Evolutionary conservation across 2,797 vertebrate genomes (phyloP).

Genomic region (Bryconaethiops microstoma): DNA sequence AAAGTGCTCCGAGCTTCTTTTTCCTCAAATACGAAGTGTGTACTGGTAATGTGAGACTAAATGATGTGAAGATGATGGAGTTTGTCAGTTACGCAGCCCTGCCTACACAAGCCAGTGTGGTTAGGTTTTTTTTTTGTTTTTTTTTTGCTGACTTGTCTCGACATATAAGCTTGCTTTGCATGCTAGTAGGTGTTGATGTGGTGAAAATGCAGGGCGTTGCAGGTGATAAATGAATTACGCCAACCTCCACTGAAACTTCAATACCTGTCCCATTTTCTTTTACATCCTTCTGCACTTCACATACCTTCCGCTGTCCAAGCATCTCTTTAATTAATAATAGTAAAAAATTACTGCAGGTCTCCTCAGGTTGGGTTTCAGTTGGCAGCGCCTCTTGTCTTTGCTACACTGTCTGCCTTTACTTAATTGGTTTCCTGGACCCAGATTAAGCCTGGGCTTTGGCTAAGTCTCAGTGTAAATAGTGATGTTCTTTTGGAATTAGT

Average conservation of each 20-base stretch:
- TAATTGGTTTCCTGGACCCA: slow-evolving; percentile 5
- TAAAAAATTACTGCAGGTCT: not conserved
- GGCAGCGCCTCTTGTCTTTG: not conserved
- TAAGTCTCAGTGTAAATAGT: slow-evolving; percentile 8
- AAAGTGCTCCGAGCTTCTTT: slow-evolving; percentile 26
- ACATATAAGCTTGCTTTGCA: slow-evolving; percentile 17
- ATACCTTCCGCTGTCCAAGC: not conserved
- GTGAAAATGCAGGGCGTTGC: not conserved
- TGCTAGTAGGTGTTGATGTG: not conserved
- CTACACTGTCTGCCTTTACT: slow-evolving; percentile 8
- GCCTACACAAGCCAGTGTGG: not conserved
- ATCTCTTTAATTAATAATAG: slow-evolving; percentile 10
- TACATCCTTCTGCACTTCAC: too few relatives aligned
- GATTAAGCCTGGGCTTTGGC: slow-evolving; percentile 15
- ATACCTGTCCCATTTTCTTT: not conserved
- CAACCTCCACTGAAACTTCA: not conserved
- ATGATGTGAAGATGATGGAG: slow-evolving; percentile 11
- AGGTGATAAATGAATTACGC: slow-evolving; percentile 14
- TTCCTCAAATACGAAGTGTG: not conserved
- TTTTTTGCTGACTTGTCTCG: slow-evolving; percentile 12
- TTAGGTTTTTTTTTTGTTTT: too few relatives aligned
- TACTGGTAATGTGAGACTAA: not conserved
- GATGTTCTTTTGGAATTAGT: slow-evolving; percentile 8
- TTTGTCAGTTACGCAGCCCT: not conserved
- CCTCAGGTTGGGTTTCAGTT: not conserved